These are phyloP conservation scores for Lytechinus pictus DNA, from an alignment of 35 echinoderm and acorn worm genomes.

Conservation along the genomic window DNA sequence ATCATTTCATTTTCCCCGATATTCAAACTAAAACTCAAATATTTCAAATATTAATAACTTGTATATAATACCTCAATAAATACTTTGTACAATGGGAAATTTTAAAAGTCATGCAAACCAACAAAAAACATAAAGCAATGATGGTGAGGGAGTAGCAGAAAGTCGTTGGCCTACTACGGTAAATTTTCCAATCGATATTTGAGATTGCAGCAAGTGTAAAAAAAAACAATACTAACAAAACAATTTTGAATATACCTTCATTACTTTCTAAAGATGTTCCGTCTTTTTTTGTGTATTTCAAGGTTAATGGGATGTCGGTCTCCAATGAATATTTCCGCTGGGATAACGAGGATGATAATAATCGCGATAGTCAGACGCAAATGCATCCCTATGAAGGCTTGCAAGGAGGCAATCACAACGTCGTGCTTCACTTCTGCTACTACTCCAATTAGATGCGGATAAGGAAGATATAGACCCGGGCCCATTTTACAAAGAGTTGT, in stretches of 20 bases:
- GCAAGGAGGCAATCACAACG: background rate
- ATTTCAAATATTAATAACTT: no score
- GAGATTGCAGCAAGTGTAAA: background rate
- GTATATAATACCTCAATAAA: no score
- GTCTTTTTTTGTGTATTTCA: background rate
- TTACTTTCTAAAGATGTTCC: background rate
- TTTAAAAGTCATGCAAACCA: no score
- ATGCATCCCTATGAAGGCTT: background rate
- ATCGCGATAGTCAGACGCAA: background rate
- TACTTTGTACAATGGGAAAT: no score
- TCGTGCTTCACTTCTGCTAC: background rate
- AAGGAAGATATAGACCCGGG: no score
- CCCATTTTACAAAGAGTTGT: no score
- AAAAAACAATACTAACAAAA: background rate
- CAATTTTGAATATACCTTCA: background rate
- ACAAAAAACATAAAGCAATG: no score
- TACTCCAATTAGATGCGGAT: background rate
- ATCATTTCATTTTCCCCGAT: no score
- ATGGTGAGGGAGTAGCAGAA: no score
- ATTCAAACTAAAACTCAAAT: no score
- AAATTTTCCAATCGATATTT: background rate
- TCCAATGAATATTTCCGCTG: background rate
- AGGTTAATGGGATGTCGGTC: background rate
- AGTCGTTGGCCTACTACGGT: background rate
- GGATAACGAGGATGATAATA: background rate